Evolutionary conservation across 1,140 invertebrate genomes (phyloP).

Genomic region (Berghia stephanieae): DNA sequence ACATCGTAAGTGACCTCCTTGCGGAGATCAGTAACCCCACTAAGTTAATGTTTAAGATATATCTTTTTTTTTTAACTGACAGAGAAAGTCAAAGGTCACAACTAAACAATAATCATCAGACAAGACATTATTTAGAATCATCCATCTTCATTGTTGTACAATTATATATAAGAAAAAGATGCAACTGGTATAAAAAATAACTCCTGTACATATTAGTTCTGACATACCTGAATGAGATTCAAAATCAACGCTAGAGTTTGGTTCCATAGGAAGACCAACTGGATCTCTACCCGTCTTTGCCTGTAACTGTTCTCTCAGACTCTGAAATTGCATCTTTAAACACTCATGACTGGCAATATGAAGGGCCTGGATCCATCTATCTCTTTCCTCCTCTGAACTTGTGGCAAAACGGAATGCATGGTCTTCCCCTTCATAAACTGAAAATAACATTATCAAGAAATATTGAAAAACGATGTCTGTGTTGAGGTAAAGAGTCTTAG

Average conservation of each 20-base stretch:
- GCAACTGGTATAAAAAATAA: too few species aligned
- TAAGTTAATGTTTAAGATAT: too few species aligned
- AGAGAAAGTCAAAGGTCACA: too few species aligned
- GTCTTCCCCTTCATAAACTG: constrained; percentile 81
- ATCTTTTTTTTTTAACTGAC: too few species aligned
- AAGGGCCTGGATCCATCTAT: constrained; percentile 86
- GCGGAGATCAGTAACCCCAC: too few species aligned
- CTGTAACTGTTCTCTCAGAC: constrained; percentile 70
- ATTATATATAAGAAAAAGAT: too few species aligned
- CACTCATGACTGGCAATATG: constrained; percentile 85
- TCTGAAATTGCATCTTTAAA: constrained; percentile 80
- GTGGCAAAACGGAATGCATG: constrained; percentile 80
- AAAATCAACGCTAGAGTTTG: constrained; percentile 52
- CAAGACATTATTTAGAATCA: too few species aligned
- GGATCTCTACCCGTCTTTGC: constrained; percentile 60
- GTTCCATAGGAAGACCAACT: constrained; percentile 44
- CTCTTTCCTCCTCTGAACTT: constrained; percentile 81
- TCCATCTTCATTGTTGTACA: too few species aligned
- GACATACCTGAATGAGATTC: constrained; percentile 52
- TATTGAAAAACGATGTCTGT: background rate
- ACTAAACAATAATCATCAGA: too few species aligned
- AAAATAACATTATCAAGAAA: constrained; percentile 33
- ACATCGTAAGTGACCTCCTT: too few species aligned
- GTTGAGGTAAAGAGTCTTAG: background rate
- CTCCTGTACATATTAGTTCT: too few species aligned